Conservation (phyloP, 37 sponge, comb jelly and placozoan genomes). For the Crambe crambe region DNA sequence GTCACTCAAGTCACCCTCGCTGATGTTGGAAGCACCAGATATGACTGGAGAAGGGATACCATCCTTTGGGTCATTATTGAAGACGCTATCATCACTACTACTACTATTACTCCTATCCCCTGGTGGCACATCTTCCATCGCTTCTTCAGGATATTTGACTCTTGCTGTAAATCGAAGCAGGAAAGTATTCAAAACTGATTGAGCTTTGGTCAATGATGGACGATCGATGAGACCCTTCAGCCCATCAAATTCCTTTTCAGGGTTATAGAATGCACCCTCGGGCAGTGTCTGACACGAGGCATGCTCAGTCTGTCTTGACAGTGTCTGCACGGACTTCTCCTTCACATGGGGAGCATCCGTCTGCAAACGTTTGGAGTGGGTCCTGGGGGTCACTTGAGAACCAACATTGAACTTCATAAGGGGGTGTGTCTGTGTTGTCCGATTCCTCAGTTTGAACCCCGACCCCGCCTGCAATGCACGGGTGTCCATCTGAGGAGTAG, state of each 20-base stretch:
- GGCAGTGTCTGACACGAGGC: neutral
- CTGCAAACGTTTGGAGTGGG: conserved; percentile 3
- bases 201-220: neutral
- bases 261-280: neutral
- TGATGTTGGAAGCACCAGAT: conserved; percentile 58
- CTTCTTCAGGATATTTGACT: neutral
- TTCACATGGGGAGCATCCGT: neutral
- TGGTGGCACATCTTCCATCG: neutral
- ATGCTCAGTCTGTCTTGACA: neutral
- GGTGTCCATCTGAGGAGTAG: neutral
- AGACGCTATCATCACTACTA: neutral
- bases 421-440: neutral
- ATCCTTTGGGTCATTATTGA: neutral
- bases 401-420: neutral
- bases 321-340: neutral
- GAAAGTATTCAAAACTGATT: neutral
- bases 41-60: conserved; percentile 36
- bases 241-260: neutral
- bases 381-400: conserved; percentile 2
- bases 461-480: conserved; percentile 1
- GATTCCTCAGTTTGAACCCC: conserved; percentile 18
- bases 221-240: neutral
- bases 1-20: conserved; percentile 53
- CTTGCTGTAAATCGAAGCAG: neutral
- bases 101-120: neutral